Base-by-base conservation (phyloP, 64 coral and sea anemone genomes). In the Exaiptasia diaphana region DNA sequence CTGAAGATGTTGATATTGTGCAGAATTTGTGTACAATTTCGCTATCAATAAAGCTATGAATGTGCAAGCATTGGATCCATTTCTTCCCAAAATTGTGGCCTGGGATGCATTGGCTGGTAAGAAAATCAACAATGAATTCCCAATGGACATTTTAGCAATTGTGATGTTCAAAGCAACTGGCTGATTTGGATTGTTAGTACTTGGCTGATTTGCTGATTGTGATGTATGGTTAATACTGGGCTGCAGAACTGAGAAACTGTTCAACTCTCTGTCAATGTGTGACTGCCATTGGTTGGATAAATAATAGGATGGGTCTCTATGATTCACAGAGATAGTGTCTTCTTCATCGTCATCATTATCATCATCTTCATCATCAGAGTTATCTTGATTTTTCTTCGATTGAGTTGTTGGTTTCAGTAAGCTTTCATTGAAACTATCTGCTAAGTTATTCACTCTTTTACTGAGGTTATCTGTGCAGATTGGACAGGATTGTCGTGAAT, bases 31-130 rank as follows among this genome's bases (percentile, higher is more conserved):
- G 46, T 40, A 83, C 10, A 53, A 20, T 49, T 83, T 83, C 30
- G 44, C 80, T 45, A 83, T 44, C 20, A 83, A 36, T 52, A 83
- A 73, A 23, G 67, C 45, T 36, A 83, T 83, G 20, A 83, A 72
- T 12, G 81, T 83, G 27, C 81, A 83, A 11, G 68, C 81, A 83
- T 62, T 74, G 42, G 68, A 85, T 20, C 82, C 82, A 85, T 73
- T 85, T 35, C 82, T 85, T 28, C 68, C 68, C 25, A 44, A 74
- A 38, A 85, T 10, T 57, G 82, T 74, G 39, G 82, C 68, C 28
- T 85, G 68, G 24, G 82, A 85, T n/a, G 74, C 20, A 2, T 59
- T 33, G 17, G 52, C 39, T 61, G 82, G 68, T 52, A 85, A 45
- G 41, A 71, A 83, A 44, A 48, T 57, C 22, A 72, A 56, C 27